Evolutionary conservation across 2,113 vertebrate species (phyloP).

Genomic region (Collichthys lucidus): DNA sequence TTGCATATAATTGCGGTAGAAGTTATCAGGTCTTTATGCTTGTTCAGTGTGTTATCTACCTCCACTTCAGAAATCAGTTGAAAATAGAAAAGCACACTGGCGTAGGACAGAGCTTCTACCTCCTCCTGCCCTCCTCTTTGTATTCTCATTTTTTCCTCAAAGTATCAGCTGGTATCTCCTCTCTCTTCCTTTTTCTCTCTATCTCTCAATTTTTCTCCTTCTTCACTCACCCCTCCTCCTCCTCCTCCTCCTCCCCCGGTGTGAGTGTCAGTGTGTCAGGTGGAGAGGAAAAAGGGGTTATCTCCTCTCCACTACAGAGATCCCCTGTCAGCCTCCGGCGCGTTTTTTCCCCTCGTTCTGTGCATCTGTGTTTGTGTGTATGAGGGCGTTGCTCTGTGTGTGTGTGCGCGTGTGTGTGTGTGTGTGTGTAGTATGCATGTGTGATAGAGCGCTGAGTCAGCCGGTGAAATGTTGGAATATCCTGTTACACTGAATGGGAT

Average conservation of each 20-base stretch:
- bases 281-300: constrained; percentile 38
- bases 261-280: constrained; percentile 50
- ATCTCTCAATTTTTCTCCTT: constrained; percentile 1
- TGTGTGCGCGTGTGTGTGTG: constrained; percentile 8
- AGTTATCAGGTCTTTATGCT: constrained; percentile 54
- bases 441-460: constrained; percentile 68
- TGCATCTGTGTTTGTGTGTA: constrained; percentile 32
- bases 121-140: constrained; percentile 8
- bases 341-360: constrained; percentile 24
- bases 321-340: constrained; percentile 22
- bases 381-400: constrained; percentile 5
- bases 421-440: constrained; percentile 3
- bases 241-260: not conserved
- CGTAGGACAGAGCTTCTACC: not conserved
- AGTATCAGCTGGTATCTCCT: constrained; percentile 30
- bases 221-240: not conserved
- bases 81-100: constrained; percentile 6
- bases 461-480: constrained; percentile 36
- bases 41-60: constrained; percentile 44
- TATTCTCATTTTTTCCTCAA: constrained; percentile 6
- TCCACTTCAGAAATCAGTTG: constrained; percentile 55
- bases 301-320: constrained; percentile 47
- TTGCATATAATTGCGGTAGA: constrained; percentile 60
- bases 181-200: constrained; percentile 4
- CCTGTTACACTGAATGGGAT: constrained; percentile 43